Base-by-base conservation (phyloP, 2,797 vertebrate genomes). In the Sus cebifrons region DNA sequence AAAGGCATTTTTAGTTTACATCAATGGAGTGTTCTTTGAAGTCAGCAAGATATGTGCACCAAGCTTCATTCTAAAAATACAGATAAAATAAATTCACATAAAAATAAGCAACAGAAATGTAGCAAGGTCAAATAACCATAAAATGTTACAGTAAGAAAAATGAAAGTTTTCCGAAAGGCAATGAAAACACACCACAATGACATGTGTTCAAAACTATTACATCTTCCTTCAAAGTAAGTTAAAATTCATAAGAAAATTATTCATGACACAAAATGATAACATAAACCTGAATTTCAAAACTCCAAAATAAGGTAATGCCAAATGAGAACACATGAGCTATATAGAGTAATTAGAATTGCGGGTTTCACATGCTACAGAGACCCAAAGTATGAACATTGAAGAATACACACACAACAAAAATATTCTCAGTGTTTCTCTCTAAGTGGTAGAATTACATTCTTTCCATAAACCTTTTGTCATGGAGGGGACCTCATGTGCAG, bases 1-100 rank as follows among this genome's bases (percentile, higher is more conserved):
- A 92, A 92, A 91, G 27, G 32, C 32, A 68, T n/a, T 94, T 88
- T 75, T 56, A 60, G 23, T 85, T 95, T 82, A 78, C 6, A 89
- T 71, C 23, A 83, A 78, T 73, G 20, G n/a, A 92, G 15, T 64
- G 3, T 36, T 73, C 68, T 85, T 89, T 86, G 70, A 95, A 36
- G 5, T 54, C 60, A 44, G 44, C 32, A 95, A 89, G 62, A 16
- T 94, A 25, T 86, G 56, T 60, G 14, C 14, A 77, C 25, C 17
- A 77, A 86, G 7, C 6, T 25, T 65, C 44, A 20, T 70, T 86
- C 18, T 44, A 77, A 89, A 94, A 83, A n/a, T 71, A 79, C 18
- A 81, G 58, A 44, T 32, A 52, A 62, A 49, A 8, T 74, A 79
- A 89, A 82, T 77, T 85, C 49, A 77, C 27, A 79, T 60, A 44